Percentiles rank a stretch among this genome's conserved stretches.
phyloP scores from a whole-genome alignment of 2,797 vertebrate species.

The Acipenser transmontanus region DNA sequence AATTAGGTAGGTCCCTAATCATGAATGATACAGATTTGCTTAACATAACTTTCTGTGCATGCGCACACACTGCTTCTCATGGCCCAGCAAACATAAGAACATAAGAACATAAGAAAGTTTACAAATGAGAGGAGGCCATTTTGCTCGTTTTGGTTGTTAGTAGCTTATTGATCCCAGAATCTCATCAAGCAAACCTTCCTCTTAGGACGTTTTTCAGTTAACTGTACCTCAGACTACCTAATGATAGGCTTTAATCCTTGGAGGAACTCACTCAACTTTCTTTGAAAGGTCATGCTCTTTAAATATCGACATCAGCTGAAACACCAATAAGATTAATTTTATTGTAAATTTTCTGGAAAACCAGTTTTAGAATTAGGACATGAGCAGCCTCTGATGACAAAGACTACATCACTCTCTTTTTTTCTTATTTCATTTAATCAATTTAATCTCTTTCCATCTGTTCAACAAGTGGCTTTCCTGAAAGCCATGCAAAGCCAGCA shows the following conservation, averaged over 20 bases:
- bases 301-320: slow-evolving; percentile 33
- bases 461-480: slow-evolving; percentile 35
- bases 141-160: too few relatives aligned
- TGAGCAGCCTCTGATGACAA: slow-evolving; percentile 38
- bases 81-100: too few relatives aligned
- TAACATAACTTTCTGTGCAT: too few relatives aligned
- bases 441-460: slow-evolving; percentile 39
- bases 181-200: too few relatives aligned
- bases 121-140: too few relatives aligned
- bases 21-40: too few relatives aligned
- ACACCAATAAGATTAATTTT: slow-evolving; percentile 34
- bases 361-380: not conserved
- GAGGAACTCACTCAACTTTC: slow-evolving; percentile 9
- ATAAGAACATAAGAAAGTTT: too few relatives aligned
- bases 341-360: slow-evolving; percentile 27
- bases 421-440: slow-evolving; percentile 51
- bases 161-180: too few relatives aligned
- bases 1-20: too few relatives aligned
- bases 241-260: slow-evolving; percentile 10
- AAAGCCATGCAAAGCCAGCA: slow-evolving; percentile 34
- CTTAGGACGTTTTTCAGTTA: too few relatives aligned
- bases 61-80: too few relatives aligned
- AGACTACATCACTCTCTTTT: slow-evolving; percentile 51
- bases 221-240: not conserved
- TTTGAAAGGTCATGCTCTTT: slow-evolving; percentile 31